A percentile compares a stretch with the other conserved stretches of the same genome.
Conservation (phyloP, 2,888 invertebrate species). For the Erebia palarica region DNA sequence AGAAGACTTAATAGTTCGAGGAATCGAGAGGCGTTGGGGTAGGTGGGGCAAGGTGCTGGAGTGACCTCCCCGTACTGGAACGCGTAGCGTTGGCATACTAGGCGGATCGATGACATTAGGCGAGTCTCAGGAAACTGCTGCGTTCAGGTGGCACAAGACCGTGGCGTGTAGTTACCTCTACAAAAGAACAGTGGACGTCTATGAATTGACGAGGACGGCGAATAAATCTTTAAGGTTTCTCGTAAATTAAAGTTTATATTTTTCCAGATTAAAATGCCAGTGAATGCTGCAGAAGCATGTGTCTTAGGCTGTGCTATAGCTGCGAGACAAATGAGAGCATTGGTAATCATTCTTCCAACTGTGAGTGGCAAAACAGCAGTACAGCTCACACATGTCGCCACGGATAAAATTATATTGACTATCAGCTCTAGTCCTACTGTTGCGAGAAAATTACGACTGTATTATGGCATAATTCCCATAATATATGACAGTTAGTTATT, state of each 20-base stretch:
- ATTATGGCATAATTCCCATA: constrained; percentile 62
- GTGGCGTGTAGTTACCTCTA: too few relatives aligned
- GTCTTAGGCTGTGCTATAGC: constrained; percentile 44
- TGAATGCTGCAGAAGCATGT: constrained; percentile 50
- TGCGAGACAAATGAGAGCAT: constrained; percentile 40
- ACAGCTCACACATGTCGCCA: constrained; percentile 43
- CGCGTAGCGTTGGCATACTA: too few relatives aligned
- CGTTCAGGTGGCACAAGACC: too few relatives aligned
- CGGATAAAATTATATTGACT: constrained; percentile 44
- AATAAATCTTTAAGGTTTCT: background rate
- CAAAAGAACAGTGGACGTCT: too few relatives aligned
- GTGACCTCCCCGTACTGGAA: background rate
- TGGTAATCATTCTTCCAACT: constrained; percentile 46
- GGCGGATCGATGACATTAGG: too few relatives aligned
- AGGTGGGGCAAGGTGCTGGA: too few relatives aligned
- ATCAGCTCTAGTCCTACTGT: constrained; percentile 52
- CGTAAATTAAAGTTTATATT: constrained; percentile 6
- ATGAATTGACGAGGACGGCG: too few relatives aligned
- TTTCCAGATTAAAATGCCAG: constrained; percentile 46
- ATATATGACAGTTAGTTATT: constrained; percentile 60
- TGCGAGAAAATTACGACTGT: constrained; percentile 81
- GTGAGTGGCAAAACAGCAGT: constrained; percentile 49
- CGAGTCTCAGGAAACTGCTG: too few relatives aligned
- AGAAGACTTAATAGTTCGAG: too few relatives aligned
- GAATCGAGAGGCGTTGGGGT: too few relatives aligned